phyloP scores from a whole-genome alignment of 1,140 invertebrate genomes.

The Drosophila orosa region DNA sequence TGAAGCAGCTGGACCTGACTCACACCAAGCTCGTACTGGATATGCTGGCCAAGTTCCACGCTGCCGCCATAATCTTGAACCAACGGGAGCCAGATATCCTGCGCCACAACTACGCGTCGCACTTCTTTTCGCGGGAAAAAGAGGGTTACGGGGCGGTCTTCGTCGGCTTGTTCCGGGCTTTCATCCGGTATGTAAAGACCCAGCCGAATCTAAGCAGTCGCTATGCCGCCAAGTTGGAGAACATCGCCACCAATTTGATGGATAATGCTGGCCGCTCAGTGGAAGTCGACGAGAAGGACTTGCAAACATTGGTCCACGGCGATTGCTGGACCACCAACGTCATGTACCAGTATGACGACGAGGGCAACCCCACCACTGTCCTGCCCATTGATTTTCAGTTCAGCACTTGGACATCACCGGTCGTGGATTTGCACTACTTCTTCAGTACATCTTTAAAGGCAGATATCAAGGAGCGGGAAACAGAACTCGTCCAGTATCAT shows the following conservation, averaged over 20 bases:
- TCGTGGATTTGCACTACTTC: constrained; percentile 72
- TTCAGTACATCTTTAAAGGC: constrained; percentile 62
- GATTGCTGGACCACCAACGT: constrained; percentile 88
- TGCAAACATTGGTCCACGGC: constrained; percentile 87
- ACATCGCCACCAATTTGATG: constrained; percentile 45
- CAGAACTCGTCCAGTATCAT: constrained; percentile 69
- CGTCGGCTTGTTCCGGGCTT: constrained; percentile 24
- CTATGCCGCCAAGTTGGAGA: constrained; percentile 61
- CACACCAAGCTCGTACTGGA: constrained; percentile 84
- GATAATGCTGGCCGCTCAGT: constrained; percentile 56
- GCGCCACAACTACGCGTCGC: constrained; percentile 11
- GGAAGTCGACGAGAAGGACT: constrained; percentile 83
- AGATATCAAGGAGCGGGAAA: constrained; percentile 31
- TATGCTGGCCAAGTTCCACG: constrained; percentile 86
- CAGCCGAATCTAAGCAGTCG: constrained; percentile 29
- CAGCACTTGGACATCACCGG: constrained; percentile 52
- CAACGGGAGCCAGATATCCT: constrained; percentile 48
- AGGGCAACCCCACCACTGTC: constrained; percentile 83
- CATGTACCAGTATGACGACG: constrained; percentile 85
- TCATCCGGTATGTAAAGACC: constrained; percentile 47
- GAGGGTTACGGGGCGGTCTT: constrained; percentile 38
- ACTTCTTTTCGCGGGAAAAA: constrained; percentile 47
- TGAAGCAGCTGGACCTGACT: constrained; percentile 84
- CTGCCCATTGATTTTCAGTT: constrained; percentile 81
- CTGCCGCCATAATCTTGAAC: constrained; percentile 56